These are phyloP conservation scores for Epinephelus fuscoguttatus DNA, from an alignment of 2,113 vertebrate species.

Conservation along the genomic window DNA sequence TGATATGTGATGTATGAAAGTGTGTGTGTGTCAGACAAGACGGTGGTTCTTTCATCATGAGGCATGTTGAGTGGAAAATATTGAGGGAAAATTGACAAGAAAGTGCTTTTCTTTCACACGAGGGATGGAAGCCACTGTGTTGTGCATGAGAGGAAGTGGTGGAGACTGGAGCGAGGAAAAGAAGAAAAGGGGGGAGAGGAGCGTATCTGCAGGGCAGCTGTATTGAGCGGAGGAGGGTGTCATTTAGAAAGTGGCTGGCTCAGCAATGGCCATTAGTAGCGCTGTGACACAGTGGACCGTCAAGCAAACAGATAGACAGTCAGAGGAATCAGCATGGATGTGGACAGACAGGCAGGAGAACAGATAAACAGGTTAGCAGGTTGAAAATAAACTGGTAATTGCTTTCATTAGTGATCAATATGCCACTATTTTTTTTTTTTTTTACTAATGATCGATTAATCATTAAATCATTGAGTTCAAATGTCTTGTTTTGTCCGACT, in stretches of 20 bases:
- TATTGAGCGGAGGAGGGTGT: constrained; percentile 81
- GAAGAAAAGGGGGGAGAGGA: constrained; percentile 21
- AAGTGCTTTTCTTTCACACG: constrained; percentile 44
- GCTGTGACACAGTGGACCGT: constrained; percentile 79
- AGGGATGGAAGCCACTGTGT: constrained; percentile 32
- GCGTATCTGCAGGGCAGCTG: constrained; percentile 75
- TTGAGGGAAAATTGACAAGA: constrained; percentile 63
- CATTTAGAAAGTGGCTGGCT: constrained; percentile 84
- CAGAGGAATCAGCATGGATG: constrained; percentile 37
- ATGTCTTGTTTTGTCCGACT: background rate
- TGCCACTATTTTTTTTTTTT: background rate
- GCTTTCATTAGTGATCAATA: background rate
- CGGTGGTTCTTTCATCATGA: constrained; percentile 55
- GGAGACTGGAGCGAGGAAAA: constrained; percentile 18
- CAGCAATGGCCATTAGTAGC: constrained; percentile 83
- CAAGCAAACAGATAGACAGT: constrained; percentile 68
- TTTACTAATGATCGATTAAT: background rate
- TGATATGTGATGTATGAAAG: constrained; percentile 63
- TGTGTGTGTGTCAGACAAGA: constrained; percentile 39
- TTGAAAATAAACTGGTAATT: background rate
- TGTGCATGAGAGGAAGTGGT: constrained; percentile 51
- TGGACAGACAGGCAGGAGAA: constrained; percentile 35
- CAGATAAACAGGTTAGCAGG: background rate
- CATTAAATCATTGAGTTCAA: background rate
- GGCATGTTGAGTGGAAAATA: constrained; percentile 56